Evolutionary conservation across 2,888 invertebrate species (phyloP), one percentile per base, ranked within the genome.

Genomic region (Furcula furcula): DNA sequence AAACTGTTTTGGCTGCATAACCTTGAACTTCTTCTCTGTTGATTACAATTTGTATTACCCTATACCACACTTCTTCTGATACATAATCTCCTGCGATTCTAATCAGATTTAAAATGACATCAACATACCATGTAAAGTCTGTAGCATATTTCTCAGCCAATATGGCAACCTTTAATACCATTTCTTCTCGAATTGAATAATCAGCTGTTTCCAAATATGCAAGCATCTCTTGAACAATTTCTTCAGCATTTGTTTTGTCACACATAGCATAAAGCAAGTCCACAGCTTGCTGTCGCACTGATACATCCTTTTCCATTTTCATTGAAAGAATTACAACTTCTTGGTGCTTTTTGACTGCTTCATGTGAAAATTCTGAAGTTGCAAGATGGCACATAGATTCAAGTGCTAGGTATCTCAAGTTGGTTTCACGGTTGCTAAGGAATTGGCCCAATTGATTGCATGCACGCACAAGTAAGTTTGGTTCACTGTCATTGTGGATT

Each of bases 61-160:
- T 92, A 84, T 99, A 99, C 99, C 99, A 99, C 20, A 99, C 98
- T 90, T 99, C 99, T 83, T 99, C 99, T 39, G 98, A 98, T 14
- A 99, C 99, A 89, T 99, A 99, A 82, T 99, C 99, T 39, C 99
- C 99, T 61, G 99, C 99, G 87, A 99, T 98, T 87, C 99, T 94
- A 63, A 99, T 99, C 48, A 99, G 91, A 91, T 99, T 99, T 44
- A 99, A 91, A 65, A 99, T 99, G 7, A 99, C 99, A 89, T 99
- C 99, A 50, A 96, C 96, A 78, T 90, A 98, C 99, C 99, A 99
- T 29, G 98, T 99, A 74, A 98, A 99, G 82, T 99, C 99, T 29
- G 98, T 97, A 10, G 99, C 99, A 87, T 99, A 99, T 85, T 99
- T 99, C 84, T 99, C 99, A 28, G 99, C 98, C 49, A 99, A 88